These are phyloP conservation scores for Schizopygopsis pylzovi DNA, from an alignment of 2,797 vertebrate genomes.

Conservation along the genomic window DNA sequence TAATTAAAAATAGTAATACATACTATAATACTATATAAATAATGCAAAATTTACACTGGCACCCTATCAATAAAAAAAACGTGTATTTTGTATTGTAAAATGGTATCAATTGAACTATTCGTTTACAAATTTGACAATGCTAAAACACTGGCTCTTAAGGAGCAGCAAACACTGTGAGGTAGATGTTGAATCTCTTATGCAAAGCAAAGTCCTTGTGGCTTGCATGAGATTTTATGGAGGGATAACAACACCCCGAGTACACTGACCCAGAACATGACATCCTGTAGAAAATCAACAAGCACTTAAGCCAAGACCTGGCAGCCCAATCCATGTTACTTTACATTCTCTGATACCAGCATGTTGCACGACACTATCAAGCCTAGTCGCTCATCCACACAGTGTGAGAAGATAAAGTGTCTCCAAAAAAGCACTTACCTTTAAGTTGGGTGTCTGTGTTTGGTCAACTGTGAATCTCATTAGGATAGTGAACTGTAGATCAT, in stretches of 20 bases:
- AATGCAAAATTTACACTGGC: background rate
- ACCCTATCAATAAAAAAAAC: background rate
- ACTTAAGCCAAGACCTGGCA: conserved; percentile 18
- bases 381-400: background rate
- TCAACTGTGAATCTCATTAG: conserved; percentile 99
- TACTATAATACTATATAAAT: background rate
- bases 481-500: conserved; percentile 97
- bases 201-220: conserved; percentile 35
- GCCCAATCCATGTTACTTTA: conserved; percentile 5
- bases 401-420: background rate
- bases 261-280: conserved; percentile 17
- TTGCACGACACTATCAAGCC: conserved; percentile 12
- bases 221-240: conserved; percentile 29
- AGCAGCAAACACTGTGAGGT: conserved; percentile 13
- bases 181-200: conserved; percentile 33
- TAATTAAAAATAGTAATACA: background rate
- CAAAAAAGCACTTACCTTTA: conserved; percentile 84
- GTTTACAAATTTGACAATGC: background rate
- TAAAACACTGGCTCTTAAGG: background rate
- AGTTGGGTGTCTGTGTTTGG: conserved; percentile 96
- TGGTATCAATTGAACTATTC: background rate
- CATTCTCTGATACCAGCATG: conserved; percentile 17
- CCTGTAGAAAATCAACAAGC: conserved; percentile 3
- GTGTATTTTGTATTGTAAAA: background rate
- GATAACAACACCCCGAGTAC: conserved; percentile 6